Evolutionary conservation across 2,888 invertebrate species (phyloP).

Genomic region (Syrista parreyssii): DNA sequence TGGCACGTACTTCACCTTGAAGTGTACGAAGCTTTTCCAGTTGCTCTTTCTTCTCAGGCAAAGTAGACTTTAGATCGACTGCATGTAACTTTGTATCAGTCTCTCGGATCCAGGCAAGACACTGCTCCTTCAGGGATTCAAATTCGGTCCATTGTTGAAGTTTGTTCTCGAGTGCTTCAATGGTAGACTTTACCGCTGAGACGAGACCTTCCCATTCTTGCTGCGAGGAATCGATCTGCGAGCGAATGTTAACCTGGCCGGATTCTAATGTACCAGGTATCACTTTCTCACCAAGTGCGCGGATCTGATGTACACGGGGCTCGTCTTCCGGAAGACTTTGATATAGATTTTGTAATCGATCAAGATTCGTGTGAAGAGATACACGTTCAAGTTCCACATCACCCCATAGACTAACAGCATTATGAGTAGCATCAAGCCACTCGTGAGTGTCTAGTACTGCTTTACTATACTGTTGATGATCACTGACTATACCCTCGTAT

Average conservation of each 20-base stretch:
- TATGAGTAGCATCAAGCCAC: conserved; percentile 87
- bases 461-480: conserved; percentile 89
- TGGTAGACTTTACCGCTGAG: conserved; percentile 80
- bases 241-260: conserved; percentile 86
- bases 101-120: conserved; percentile 87
- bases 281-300: conserved; percentile 88
- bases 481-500: conserved; percentile 88
- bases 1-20: conserved; percentile 90
- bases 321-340: conserved; percentile 87
- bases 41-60: conserved; percentile 86
- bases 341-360: conserved; percentile 82
- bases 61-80: conserved; percentile 84
- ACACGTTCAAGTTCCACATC: conserved; percentile 87
- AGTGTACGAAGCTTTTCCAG: conserved; percentile 81
- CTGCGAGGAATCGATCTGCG: conserved; percentile 88
- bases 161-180: conserved; percentile 83
- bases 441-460: conserved; percentile 88
- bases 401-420: conserved; percentile 84
- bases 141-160: conserved; percentile 93
- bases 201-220: conserved; percentile 90
- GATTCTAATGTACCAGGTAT: conserved; percentile 86
- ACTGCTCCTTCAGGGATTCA: conserved; percentile 86
- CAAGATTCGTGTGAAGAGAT: conserved; percentile 86
- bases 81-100: conserved; percentile 89
- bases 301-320: conserved; percentile 82